Evolutionary conservation across 2,888 invertebrate genomes (phyloP).

Genomic region (Frankliniella intonsa): DNA sequence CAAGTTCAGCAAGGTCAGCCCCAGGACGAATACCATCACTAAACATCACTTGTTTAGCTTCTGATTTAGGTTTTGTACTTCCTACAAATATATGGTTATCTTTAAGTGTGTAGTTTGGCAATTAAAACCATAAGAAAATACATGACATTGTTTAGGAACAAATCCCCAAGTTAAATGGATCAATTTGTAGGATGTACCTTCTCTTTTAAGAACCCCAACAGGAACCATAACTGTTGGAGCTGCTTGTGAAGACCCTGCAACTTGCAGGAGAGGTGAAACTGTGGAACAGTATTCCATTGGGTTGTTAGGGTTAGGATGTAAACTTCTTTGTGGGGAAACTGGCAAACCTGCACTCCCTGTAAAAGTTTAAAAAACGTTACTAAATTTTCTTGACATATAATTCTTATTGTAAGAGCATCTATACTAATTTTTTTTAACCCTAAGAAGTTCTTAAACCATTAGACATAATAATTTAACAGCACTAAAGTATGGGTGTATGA

Average conservation of each 20-base stretch:
- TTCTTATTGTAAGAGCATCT: background rate
- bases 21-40: slow-evolving; percentile 85
- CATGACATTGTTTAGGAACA: background rate
- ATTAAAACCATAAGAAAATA: background rate
- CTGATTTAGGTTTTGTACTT: slow-evolving; percentile 39
- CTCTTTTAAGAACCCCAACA: slow-evolving; percentile 70
- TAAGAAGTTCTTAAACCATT: too few species aligned
- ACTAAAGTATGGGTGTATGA: slow-evolving; percentile 32
- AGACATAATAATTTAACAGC: background rate
- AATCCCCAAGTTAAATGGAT: too few species aligned
- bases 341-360: slow-evolving; percentile 25
- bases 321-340: slow-evolving; percentile 32
- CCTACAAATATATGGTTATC: slow-evolving; percentile 35
- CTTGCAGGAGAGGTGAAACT: slow-evolving; percentile 72
- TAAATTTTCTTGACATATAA: background rate
- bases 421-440: background rate
- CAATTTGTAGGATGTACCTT: slow-evolving; percentile 50
- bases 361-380: slow-evolving; percentile 1
- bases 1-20: slow-evolving; percentile 75
- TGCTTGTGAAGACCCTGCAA: slow-evolving; percentile 47
- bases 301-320: slow-evolving; percentile 69
- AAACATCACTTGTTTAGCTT: slow-evolving; percentile 63
- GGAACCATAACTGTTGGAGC: slow-evolving; percentile 72
- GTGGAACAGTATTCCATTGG: slow-evolving; percentile 84
- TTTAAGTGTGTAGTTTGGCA: too few species aligned